Percentiles rank a stretch among this genome's conserved stretches.
These are phyloP conservation scores for Eubasilissa splendida DNA, from an alignment of 2,888 invertebrate species.

Conservation along the genomic window DNA sequence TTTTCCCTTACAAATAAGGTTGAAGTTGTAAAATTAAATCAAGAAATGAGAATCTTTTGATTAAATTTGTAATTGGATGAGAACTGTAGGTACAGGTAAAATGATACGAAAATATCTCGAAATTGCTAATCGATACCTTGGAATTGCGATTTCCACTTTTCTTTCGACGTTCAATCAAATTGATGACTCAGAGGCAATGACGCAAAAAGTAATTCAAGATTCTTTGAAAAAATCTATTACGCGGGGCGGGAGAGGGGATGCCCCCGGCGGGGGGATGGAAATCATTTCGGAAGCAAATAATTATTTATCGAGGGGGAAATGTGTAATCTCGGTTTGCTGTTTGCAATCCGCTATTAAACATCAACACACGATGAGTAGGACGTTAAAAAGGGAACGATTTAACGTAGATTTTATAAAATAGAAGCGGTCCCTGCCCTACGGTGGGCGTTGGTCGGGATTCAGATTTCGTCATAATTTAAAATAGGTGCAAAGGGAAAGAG, in stretches of 20 bases:
- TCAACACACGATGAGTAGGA: background rate
- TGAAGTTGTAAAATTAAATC: slow-evolving; percentile 11
- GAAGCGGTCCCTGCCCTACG: too few species aligned
- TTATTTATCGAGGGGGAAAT: slow-evolving; percentile 17
- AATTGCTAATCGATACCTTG: slow-evolving; percentile 32
- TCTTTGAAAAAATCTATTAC: slow-evolving; percentile 27
- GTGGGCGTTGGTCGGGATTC: too few species aligned
- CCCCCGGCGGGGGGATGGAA: slow-evolving; percentile 3
- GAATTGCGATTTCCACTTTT: slow-evolving; percentile 29
- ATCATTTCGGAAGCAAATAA: slow-evolving; percentile 30
- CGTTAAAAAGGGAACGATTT: too few species aligned
- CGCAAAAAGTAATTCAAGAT: slow-evolving; percentile 35
- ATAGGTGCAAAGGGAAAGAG: too few species aligned
- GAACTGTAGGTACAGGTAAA: background rate
- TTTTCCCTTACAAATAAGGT: background rate
- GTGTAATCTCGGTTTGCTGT: slow-evolving; percentile 20
- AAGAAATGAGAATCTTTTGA: slow-evolving; percentile 6
- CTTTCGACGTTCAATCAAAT: slow-evolving; percentile 31
- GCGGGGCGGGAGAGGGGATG: background rate
- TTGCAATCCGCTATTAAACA: slow-evolving; percentile 20
- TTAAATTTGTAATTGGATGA: slow-evolving; percentile 24
- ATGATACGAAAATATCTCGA: slow-evolving; percentile 18
- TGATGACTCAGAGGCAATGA: slow-evolving; percentile 35
- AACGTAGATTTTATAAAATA: too few species aligned
- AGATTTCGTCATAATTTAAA: too few species aligned